These are phyloP conservation scores for Uromys caudimaculatus DNA, from an alignment of 2,797 vertebrate genomes.

Conservation along the genomic window DNA sequence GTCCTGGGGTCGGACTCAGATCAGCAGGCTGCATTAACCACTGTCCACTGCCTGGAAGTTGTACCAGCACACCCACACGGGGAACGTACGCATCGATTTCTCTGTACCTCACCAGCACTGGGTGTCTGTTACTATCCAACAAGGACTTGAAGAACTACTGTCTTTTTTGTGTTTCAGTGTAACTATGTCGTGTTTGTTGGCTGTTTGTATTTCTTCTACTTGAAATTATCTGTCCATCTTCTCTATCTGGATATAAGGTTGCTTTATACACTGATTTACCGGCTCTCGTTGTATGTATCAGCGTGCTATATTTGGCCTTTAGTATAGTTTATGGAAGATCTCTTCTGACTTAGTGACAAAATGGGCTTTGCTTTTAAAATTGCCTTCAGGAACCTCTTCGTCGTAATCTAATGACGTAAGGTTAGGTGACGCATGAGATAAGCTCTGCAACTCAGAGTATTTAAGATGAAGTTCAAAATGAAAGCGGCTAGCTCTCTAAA, in stretches of 20 bases:
- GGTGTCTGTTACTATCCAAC: not conserved
- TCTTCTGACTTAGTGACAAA: not conserved
- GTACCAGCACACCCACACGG: not conserved
- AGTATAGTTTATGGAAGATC: not conserved
- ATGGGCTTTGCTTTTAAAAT: slow-evolving; percentile 5
- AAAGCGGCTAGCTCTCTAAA: not conserved
- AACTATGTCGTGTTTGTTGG: not conserved
- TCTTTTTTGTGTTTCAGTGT: not conserved
- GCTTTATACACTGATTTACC: not conserved
- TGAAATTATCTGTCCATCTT: not conserved
- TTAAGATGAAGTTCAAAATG: slow-evolving; percentile 1
- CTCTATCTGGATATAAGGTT: not conserved
- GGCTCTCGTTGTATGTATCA: not conserved
- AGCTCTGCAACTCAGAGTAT: not conserved
- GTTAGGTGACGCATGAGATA: not conserved
- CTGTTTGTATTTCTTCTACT: slow-evolving; percentile 21
- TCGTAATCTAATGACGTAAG: not conserved
- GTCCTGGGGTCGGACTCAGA: not conserved
- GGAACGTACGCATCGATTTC: not conserved
- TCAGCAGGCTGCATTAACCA: not conserved
- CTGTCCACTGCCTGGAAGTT: too few species aligned
- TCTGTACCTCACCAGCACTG: not conserved
- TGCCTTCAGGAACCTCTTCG: slow-evolving; percentile 10
- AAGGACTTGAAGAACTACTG: not conserved
- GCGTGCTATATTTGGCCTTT: not conserved